These are phyloP conservation scores for Onthophagus sagittarius DNA, from an alignment of 2,888 invertebrate genomes.

Conservation along the genomic window DNA sequence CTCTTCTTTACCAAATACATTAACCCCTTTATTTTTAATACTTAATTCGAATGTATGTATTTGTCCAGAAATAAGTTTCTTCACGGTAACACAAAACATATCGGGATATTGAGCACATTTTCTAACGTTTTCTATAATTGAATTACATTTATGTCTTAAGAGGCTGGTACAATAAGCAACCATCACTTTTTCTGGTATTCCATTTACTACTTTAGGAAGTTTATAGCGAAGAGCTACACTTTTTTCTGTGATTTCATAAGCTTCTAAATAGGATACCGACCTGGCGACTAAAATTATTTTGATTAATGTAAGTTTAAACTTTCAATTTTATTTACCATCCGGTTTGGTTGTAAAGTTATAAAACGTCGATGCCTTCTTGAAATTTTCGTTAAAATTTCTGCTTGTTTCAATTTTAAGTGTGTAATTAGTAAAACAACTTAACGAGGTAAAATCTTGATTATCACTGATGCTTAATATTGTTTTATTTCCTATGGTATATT, in stretches of 20 bases:
- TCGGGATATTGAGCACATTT: constrained; percentile 38
- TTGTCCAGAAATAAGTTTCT: constrained; percentile 34
- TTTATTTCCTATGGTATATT: constrained; percentile 28
- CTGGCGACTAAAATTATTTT: constrained; percentile 37
- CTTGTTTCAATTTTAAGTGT: constrained; percentile 34
- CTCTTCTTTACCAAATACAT: constrained; percentile 37
- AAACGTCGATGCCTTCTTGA: constrained; percentile 22
- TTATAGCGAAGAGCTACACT: constrained; percentile 39
- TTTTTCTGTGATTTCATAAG: constrained; percentile 38
- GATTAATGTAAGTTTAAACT: not conserved
- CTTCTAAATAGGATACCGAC: constrained; percentile 37
- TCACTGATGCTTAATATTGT: no score
- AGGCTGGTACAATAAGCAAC: constrained; percentile 36
- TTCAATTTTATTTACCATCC: constrained; percentile 34
- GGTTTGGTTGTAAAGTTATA: constrained; percentile 39
- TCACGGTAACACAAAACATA: constrained; percentile 38
- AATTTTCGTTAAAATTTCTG: constrained; percentile 26
- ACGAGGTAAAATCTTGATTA: no score
- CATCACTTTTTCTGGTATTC: constrained; percentile 35
- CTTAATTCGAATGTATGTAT: constrained; percentile 36
- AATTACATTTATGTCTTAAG: constrained; percentile 35
- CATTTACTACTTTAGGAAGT: constrained; percentile 35
- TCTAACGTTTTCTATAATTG: constrained; percentile 29
- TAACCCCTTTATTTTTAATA: constrained; percentile 38
- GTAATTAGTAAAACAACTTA: constrained; percentile 35